phyloP scores from a whole-genome alignment of 2,797 vertebrate species.

The Nasua narica region DNA sequence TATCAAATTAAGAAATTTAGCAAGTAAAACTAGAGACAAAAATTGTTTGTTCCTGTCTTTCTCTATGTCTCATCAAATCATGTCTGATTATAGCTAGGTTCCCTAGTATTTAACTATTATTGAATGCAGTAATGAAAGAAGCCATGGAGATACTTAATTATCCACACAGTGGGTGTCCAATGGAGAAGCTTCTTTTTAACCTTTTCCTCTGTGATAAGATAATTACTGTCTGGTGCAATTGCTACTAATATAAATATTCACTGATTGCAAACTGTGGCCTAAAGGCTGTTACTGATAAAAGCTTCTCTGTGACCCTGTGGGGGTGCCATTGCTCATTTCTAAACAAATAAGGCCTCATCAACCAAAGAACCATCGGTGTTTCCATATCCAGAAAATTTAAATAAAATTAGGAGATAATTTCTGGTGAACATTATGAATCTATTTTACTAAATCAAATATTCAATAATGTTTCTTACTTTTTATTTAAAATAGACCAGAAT shows the following conservation, averaged over 20 bases:
- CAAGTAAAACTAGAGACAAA: constrained; percentile 62
- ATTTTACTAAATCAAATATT: constrained; percentile 53
- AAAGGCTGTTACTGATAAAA: constrained; percentile 72
- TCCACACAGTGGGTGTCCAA: constrained; percentile 83
- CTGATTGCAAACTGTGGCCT: constrained; percentile 83
- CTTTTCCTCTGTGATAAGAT: constrained; percentile 86
- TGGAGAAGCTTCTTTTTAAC: constrained; percentile 84
- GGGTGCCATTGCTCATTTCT: constrained; percentile 69
- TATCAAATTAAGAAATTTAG: constrained; percentile 70
- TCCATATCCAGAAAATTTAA: constrained; percentile 59
- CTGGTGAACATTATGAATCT: constrained; percentile 37
- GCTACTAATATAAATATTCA: constrained; percentile 85
- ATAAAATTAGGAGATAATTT: constrained; percentile 64
- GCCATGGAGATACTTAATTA: constrained; percentile 87
- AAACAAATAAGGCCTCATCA: constrained; percentile 73
- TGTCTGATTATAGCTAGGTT: constrained; percentile 82
- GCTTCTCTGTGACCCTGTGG: constrained; percentile 56
- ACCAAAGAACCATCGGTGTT: constrained; percentile 55
- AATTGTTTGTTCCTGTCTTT: constrained; percentile 69
- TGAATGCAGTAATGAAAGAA: constrained; percentile 86
- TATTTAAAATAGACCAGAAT: constrained; percentile 66
- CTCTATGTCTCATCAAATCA: constrained; percentile 81
- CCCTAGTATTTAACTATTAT: constrained; percentile 85
- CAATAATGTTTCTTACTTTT: background rate
- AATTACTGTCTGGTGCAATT: constrained; percentile 85